Evolutionary conservation across 2,797 vertebrate genomes (phyloP).

Genomic region (Miichthys miiuy): DNA sequence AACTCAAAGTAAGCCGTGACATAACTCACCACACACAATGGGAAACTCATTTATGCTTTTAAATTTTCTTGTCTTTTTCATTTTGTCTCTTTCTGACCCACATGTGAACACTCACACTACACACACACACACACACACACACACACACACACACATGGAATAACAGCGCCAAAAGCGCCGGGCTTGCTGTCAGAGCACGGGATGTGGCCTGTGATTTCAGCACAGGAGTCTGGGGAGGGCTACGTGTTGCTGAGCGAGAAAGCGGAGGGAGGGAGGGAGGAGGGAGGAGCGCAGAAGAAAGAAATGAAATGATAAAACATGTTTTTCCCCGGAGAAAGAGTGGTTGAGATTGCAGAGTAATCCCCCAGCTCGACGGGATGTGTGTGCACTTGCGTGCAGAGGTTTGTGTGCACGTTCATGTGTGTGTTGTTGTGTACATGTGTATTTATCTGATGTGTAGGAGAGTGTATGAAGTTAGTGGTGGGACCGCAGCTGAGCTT

Average conservation of each 20-base stretch:
- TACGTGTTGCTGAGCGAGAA: slow-evolving; percentile 81
- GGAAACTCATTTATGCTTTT: neutral
- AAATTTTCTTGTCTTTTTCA: neutral
- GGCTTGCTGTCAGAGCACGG: slow-evolving; percentile 71
- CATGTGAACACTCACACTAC: neutral
- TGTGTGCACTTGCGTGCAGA: slow-evolving; percentile 59
- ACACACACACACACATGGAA: slow-evolving; percentile 16
- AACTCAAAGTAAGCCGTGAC: neutral
- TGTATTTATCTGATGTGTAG: slow-evolving; percentile 41
- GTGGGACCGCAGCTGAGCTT: slow-evolving; percentile 59
- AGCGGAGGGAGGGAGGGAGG: slow-evolving; percentile 39
- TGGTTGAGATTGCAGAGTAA: slow-evolving; percentile 85
- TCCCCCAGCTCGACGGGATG: slow-evolving; percentile 76
- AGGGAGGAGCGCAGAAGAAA: slow-evolving; percentile 59
- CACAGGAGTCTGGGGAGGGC: slow-evolving; percentile 77
- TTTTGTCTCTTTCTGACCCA: neutral
- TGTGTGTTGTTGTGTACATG: slow-evolving; percentile 46
- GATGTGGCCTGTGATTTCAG: slow-evolving; percentile 82
- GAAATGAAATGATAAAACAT: slow-evolving; percentile 85
- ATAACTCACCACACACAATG: neutral
- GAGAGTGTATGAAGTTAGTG: slow-evolving; percentile 44
- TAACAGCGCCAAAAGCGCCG: slow-evolving; percentile 45
- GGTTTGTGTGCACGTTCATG: slow-evolving; percentile 56
- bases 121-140: slow-evolving; percentile 3
- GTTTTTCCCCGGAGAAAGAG: slow-evolving; percentile 77